Conservation (phyloP, 2,888 invertebrate species). For the Caenorhabditis auriculariae region DNA sequence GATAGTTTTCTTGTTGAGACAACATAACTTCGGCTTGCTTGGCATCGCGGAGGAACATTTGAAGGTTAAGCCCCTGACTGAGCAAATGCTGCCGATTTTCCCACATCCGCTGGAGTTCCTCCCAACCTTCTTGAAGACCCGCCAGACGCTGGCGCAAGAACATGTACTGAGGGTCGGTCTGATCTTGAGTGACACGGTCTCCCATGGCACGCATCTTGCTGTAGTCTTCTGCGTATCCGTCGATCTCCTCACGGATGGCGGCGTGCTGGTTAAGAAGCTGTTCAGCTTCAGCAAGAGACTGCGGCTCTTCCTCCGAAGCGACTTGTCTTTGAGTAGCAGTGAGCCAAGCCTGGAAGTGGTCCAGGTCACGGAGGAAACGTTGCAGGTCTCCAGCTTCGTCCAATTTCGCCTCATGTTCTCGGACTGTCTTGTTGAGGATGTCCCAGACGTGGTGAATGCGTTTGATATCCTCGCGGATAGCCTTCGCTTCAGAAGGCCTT, state of each 20-base stretch:
- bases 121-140: conserved; percentile 98
- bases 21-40: conserved; percentile 88
- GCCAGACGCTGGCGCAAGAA: conserved; percentile 93
- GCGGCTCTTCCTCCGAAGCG: conserved; percentile 91
- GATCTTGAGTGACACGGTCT: conserved; percentile 83
- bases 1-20: conserved; percentile 94
- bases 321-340: conserved; percentile 99
- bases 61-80: conserved; percentile 87
- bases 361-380: conserved; percentile 93
- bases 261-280: conserved; percentile 94
- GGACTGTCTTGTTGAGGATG: conserved; percentile 90
- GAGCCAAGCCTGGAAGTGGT: conserved; percentile 95
- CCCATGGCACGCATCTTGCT: conserved; percentile 99
- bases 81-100: conserved; percentile 92
- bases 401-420: conserved; percentile 94
- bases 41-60: conserved; percentile 90
- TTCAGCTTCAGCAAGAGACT: conserved; percentile 91
- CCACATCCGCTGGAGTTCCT: conserved; percentile 99
- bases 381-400: conserved; percentile 99
- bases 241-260: conserved; percentile 97
- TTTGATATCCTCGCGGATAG: conserved; percentile 84
- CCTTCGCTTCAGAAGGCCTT: conserved; percentile 84
- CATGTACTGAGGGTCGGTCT: conserved; percentile 96
- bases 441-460: conserved; percentile 90
- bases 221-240: conserved; percentile 94